Base-by-base conservation (phyloP, 2,113 vertebrate genomes). In the Todiramphus chloris region DNA sequence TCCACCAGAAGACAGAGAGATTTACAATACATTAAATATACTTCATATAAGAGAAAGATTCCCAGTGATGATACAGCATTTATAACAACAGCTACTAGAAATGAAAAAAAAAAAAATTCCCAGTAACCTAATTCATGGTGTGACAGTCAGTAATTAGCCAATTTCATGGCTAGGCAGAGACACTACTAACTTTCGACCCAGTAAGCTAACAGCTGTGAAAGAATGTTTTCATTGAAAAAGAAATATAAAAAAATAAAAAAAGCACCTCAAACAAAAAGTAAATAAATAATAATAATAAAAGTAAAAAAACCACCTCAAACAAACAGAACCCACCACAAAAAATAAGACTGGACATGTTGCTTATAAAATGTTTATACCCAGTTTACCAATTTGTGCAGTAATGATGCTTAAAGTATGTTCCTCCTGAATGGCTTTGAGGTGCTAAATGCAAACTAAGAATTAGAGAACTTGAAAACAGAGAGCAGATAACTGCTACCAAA, bases 281-380 rank as follows among this genome's bases (percentile, higher is more conserved):
- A 43, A 43, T 43, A 43, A 43, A 43, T 6, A 41, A 41, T 41
- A 41, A 41, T 41, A 41, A 41, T 41, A 90, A 33, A 44, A 53
- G 13, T 16, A 31, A 27, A 30, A 9, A 82, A 28, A 16, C 25
- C 63, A 60, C 33, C 23, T 62, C 31, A 24, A 56, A 13, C 9
- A 21, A 56, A 63, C 5, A 28, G 80, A 80, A 76, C 4, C 13
- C 53, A 59, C n/a, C 14, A 76, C 25, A 33, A 82, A 87, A 59
- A 74, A 23, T 19, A 60, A 59, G n/a, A 56, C 70, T 2, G 6
- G 97, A 86, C 70, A 93, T 76, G 83, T 60, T 97, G 86, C 75
- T 96, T 94, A 83, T 95, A 97, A 97, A 96, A 95, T 81, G 90
- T 97, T 97, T 97, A 97, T 37, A 92, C 73, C 67, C 93, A 63